phyloP scores from a whole-genome alignment of 2,113 vertebrate genomes.

The Scomber colias region DNA sequence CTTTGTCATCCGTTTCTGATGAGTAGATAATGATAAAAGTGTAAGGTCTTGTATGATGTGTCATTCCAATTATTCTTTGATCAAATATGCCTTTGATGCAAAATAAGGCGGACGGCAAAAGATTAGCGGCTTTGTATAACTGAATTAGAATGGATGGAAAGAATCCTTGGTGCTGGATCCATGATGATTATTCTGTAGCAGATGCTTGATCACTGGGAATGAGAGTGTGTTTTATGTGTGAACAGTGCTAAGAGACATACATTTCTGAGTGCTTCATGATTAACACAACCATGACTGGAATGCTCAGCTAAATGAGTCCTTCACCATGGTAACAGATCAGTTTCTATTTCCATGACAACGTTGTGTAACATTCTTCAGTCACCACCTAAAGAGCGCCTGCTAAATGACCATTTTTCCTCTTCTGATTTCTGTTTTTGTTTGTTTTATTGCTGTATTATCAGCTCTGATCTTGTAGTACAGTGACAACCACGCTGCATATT shows the following conservation, averaged over 20 bases:
- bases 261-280: constrained; percentile 34
- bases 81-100: constrained; percentile 55
- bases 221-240: constrained; percentile 35
- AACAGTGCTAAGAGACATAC: constrained; percentile 8
- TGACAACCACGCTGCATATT: not conserved
- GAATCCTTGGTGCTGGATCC: not conserved
- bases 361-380: constrained; percentile 10
- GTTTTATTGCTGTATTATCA: not conserved
- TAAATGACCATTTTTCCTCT: constrained; percentile 7
- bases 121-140: constrained; percentile 40
- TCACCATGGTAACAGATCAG: constrained; percentile 69
- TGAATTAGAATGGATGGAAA: not conserved
- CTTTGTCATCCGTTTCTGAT: constrained; percentile 17
- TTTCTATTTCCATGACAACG: constrained; percentile 65
- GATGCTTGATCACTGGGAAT: constrained; percentile 30
- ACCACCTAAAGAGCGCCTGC: not conserved
- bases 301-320: constrained; percentile 25
- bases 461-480: not conserved
- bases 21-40: constrained; percentile 62
- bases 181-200: not conserved
- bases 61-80: constrained; percentile 63
- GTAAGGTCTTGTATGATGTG: constrained; percentile 43
- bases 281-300: constrained; percentile 25
- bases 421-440: not conserved
- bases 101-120: constrained; percentile 32